Conservation (phyloP, 2,797 vertebrate species). For the Poeciliopsis infans region DNA sequence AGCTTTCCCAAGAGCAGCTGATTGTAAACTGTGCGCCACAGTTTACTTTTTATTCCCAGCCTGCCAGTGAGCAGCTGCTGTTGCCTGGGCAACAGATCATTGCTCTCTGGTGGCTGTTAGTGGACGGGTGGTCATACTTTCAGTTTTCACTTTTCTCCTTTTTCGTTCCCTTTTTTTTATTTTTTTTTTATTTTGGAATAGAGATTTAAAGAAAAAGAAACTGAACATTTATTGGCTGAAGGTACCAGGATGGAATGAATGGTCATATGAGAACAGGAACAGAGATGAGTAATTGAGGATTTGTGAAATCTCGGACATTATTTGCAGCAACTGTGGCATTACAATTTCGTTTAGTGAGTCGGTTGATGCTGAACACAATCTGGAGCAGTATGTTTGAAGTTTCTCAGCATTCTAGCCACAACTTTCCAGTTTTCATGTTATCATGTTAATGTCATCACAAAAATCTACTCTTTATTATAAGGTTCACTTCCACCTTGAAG, state of each 20-base stretch:
- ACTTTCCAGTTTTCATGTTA: not conserved
- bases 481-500: not conserved
- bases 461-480: not conserved
- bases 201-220: not conserved
- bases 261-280: slow-evolving; percentile 8
- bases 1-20: slow-evolving; percentile 22
- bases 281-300: not conserved
- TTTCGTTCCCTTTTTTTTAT: not conserved
- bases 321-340: not conserved
- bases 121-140: slow-evolving; percentile 3
- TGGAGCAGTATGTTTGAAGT: not conserved
- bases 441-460: not conserved
- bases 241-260: slow-evolving; percentile 13
- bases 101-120: slow-evolving; percentile 15
- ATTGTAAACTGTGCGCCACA: slow-evolving; percentile 40
- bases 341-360: not conserved
- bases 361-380: not conserved
- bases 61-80: slow-evolving; percentile 50
- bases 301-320: not conserved
- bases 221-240: not conserved
- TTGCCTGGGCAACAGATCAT: slow-evolving; percentile 29
- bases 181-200: not conserved
- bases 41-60: slow-evolving; percentile 50
- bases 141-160: not conserved
- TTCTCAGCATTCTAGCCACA: no score